Base-by-base conservation (phyloP, 2,113 vertebrate species). In the Mohoua ochrocephala region DNA sequence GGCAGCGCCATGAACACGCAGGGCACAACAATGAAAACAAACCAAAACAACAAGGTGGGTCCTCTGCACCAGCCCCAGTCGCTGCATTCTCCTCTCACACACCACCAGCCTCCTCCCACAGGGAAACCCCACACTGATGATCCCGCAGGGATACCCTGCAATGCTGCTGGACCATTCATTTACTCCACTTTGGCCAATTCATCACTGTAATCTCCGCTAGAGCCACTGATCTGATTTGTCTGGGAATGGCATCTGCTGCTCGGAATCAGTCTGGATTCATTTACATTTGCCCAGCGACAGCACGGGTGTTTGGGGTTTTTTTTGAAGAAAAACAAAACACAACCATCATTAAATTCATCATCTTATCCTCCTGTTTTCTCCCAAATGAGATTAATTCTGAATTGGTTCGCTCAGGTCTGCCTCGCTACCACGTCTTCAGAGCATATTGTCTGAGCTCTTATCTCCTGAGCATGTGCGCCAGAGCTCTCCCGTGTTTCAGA, bases 171-270 rank as follows among this genome's bases (percentile, higher is more conserved):
- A 57, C 71, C 45, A 13, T 37, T 14, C 3, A 3, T 69, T 77
- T 65, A 39, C 61, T 67, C 30, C 39, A 9, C 67, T 91, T 53
- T 7, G 57, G 81, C 50, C 75, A 73, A 54, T 67, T 89, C 50
- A n/a, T 59, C 3, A 0, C 39, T n/a, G 8, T 90, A 93, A 93
- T 88, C 82, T 80, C 71, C 15, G 2, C 61, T 42, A 35, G 23
- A 90, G 65, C 71, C 78, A 35, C 92, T 93, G 92, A 89, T 93
- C 86, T 84, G 79, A 63, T 95, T 81, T 83, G 79, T 77, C 86
- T 91, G 57, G 52, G 56, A 70, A 86, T 5, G 11, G 68, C 86
- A 93, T 94, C 89, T 95, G 86, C 92, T 94, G 76, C 91, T 87
- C 2, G 0, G 18, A 44, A 63, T 54, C 84, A 45, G 30, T 22